These are phyloP conservation scores for Pyrrhia umbra DNA, from an alignment of 2,888 invertebrate species.

Conservation along the genomic window DNA sequence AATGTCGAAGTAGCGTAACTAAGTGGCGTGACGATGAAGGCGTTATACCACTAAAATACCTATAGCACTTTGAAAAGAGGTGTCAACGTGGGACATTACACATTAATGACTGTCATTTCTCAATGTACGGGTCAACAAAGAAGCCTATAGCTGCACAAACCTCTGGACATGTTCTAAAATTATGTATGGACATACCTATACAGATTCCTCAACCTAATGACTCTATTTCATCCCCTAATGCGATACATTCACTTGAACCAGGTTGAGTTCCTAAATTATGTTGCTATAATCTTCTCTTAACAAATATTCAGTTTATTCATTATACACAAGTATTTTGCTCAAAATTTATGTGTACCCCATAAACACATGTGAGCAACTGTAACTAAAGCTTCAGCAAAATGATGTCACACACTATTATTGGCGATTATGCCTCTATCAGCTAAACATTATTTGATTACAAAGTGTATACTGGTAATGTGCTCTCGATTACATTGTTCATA, in stretches of 20 bases:
- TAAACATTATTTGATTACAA: constrained; percentile 33
- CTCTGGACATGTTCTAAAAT: not conserved
- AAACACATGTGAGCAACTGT: constrained; percentile 47
- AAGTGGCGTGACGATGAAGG: constrained; percentile 67
- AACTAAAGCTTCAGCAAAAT: constrained; percentile 46
- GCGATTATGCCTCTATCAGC: constrained; percentile 49
- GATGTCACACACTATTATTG: constrained; percentile 49
- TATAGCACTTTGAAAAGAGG: constrained; percentile 52
- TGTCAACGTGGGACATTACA: constrained; percentile 59
- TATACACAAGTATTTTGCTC: constrained; percentile 2
- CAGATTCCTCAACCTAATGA: not conserved
- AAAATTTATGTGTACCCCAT: constrained; percentile 18
- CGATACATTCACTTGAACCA: too few species aligned
- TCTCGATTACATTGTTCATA: constrained; percentile 16
- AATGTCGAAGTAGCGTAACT: constrained; percentile 68
- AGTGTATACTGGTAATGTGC: constrained; percentile 32
- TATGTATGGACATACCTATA: not conserved
- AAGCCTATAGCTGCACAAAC: constrained; percentile 14
- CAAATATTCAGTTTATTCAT: not conserved
- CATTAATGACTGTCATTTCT: constrained; percentile 68
- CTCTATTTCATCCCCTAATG: not conserved
- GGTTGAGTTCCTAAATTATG: too few species aligned
- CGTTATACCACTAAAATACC: constrained; percentile 62
- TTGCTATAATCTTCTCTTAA: too few species aligned
- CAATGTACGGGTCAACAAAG: constrained; percentile 72